Percentiles rank a stretch among this genome's conserved stretches.
These are phyloP conservation scores for Bubo scandiacus DNA, from an alignment of 2,113 vertebrate genomes.

Conservation along the genomic window DNA sequence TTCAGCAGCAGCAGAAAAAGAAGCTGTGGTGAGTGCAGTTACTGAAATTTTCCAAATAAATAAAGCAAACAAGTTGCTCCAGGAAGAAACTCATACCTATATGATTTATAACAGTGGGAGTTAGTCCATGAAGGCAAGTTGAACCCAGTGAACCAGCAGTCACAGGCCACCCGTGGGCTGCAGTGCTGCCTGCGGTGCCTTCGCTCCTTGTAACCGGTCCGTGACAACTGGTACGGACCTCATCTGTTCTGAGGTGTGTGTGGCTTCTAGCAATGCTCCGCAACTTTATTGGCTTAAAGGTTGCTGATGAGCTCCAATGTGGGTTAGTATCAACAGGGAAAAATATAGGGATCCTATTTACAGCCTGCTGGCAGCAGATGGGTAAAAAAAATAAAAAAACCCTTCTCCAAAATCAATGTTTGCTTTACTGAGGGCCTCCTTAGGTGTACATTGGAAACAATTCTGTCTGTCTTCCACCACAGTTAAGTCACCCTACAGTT, in stretches of 20 bases:
- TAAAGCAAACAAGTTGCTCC: slow-evolving; percentile 78
- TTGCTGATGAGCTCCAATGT: slow-evolving; percentile 28
- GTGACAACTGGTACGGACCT: not conserved
- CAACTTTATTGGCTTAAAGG: slow-evolving; percentile 6
- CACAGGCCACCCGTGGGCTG: slow-evolving; percentile 70
- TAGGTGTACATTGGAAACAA: slow-evolving; percentile 80
- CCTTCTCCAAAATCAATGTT: slow-evolving; percentile 79
- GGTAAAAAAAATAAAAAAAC: not conserved
- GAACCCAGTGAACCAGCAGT: slow-evolving; percentile 57
- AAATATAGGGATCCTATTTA: slow-evolving; percentile 77
- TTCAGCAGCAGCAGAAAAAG: slow-evolving; percentile 63
- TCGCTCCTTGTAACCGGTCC: not conserved
- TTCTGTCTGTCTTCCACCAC: slow-evolving; percentile 75
- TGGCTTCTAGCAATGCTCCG: slow-evolving; percentile 45
- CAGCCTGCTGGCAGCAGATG: slow-evolving; percentile 68
- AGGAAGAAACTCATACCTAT: slow-evolving; percentile 73
- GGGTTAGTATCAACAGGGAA: slow-evolving; percentile 58
- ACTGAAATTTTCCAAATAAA: slow-evolving; percentile 83
- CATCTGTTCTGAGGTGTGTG: slow-evolving; percentile 16
- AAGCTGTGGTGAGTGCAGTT: slow-evolving; percentile 58
- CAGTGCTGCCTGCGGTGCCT: not conserved
- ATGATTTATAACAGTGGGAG: slow-evolving; percentile 72
- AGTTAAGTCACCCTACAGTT: slow-evolving; percentile 70
- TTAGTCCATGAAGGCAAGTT: slow-evolving; percentile 55
- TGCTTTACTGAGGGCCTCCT: slow-evolving; percentile 79